Evolutionary conservation across 2,888 invertebrate genomes (phyloP).

Genomic region (Eupithecia tripunctaria): DNA sequence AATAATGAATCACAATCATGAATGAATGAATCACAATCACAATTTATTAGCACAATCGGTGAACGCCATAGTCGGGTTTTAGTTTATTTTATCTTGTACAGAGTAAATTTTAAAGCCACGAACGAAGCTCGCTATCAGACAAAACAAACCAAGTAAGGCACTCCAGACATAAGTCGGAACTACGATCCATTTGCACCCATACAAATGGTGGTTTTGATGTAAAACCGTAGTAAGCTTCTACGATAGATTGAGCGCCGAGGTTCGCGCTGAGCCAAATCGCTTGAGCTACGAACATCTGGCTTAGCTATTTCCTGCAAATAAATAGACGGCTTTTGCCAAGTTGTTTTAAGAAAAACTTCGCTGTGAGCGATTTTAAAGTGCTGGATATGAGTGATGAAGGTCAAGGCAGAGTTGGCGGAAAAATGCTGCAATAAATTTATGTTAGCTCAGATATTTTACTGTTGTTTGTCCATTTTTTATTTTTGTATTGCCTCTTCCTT

Average conservation of each 20-base stretch:
- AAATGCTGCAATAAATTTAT: not conserved
- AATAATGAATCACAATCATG: no score
- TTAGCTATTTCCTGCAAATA: conserved; percentile 6
- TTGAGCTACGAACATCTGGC: conserved; percentile 11
- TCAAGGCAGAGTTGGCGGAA: not conserved
- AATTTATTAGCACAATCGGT: no score
- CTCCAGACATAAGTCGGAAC: conserved; percentile 13
- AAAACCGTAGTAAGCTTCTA: conserved; percentile 2
- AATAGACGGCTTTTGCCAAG: conserved; percentile 9
- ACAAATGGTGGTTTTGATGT: conserved; percentile 19
- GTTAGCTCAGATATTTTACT: not conserved
- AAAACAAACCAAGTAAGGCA: conserved; percentile 17
- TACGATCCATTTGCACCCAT: conserved; percentile 19
- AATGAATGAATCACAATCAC: no score
- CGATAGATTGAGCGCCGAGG: conserved; percentile 15
- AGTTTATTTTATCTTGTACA: no score
- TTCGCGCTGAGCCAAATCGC: conserved; percentile 12
- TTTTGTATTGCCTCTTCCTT: not conserved
- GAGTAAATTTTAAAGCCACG: no score
- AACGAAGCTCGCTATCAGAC: not conserved
- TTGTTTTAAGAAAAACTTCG: not conserved
- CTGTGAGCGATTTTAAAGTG: not conserved
- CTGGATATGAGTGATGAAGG: not conserved
- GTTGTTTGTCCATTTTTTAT: not conserved
- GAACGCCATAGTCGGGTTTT: no score